These are phyloP conservation scores for Otolemur crassicaudatus DNA, from an alignment of 2,797 vertebrate genomes.

Conservation along the genomic window DNA sequence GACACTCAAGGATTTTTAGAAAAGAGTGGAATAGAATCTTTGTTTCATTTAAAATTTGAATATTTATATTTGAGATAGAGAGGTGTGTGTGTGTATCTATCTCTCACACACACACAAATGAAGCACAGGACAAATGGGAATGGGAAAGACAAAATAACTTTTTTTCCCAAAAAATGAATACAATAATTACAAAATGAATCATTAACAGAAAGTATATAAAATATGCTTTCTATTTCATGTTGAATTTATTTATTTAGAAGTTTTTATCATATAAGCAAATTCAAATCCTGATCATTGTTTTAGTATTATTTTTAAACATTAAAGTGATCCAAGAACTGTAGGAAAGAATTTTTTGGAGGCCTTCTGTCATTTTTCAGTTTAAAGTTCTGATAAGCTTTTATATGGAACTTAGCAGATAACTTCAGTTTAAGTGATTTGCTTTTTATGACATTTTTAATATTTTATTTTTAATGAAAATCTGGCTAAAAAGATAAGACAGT, in stretches of 20 bases:
- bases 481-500: slow-evolving; percentile 18
- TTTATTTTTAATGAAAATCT: slow-evolving; percentile 36
- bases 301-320: slow-evolving; percentile 18
- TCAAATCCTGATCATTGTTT: neutral
- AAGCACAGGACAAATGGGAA: neutral
- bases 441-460: slow-evolving; percentile 9
- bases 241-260: neutral
- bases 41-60: slow-evolving; percentile 25
- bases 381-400: slow-evolving; percentile 26
- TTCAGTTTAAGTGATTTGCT: slow-evolving; percentile 30
- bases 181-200: slow-evolving; percentile 38
- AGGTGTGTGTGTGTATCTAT: neutral
- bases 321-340: neutral
- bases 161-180: neutral
- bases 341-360: slow-evolving; percentile 41
- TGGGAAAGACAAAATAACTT: neutral
- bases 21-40: neutral
- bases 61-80: neutral
- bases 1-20: neutral
- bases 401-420: neutral
- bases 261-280: neutral
- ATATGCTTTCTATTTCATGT: slow-evolving; percentile 30
- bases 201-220: slow-evolving; percentile 21
- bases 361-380: neutral
- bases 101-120: neutral